phyloP scores from a whole-genome alignment of 2,113 vertebrate genomes.

The Sander lucioperca region DNA sequence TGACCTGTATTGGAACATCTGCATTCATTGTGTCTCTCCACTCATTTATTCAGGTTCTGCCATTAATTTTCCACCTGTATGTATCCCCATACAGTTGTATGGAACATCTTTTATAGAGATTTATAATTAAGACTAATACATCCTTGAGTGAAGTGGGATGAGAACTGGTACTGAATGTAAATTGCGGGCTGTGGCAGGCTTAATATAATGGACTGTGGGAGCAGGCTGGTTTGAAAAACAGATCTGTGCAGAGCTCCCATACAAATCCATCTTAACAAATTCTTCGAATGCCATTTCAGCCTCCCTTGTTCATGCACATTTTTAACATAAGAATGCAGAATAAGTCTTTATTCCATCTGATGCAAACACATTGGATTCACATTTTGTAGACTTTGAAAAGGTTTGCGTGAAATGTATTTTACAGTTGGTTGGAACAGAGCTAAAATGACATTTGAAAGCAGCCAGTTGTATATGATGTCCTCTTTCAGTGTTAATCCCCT shows the following conservation, averaged over 20 bases:
- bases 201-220: conserved; percentile 25
- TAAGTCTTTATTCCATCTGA: conserved; percentile 32
- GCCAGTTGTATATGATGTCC: conserved; percentile 53
- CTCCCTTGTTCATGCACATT: conserved; percentile 9
- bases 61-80: not conserved
- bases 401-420: conserved; percentile 42
- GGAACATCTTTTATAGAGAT: not conserved
- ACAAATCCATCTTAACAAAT: conserved; percentile 40
- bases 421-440: conserved; percentile 38
- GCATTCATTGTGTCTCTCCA: not conserved
- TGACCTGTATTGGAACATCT: not conserved
- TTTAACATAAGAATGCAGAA: conserved; percentile 2
- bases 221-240: conserved; percentile 30
- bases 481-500: conserved; percentile 63
- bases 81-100: not conserved
- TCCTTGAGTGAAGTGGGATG: conserved; percentile 18
- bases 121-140: conserved; percentile 3
- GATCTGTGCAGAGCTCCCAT: conserved; percentile 22
- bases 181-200: conserved; percentile 6
- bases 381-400: conserved; percentile 33
- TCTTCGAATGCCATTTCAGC: conserved; percentile 27
- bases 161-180: conserved; percentile 16
- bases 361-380: conserved; percentile 8
- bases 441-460: conserved; percentile 51
- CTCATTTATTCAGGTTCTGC: not conserved